Percentiles rank a stretch among this genome's conserved stretches.
These are phyloP conservation scores for Drosophila neotestacea DNA, from an alignment of 2,888 invertebrate species.

Conservation along the genomic window DNA sequence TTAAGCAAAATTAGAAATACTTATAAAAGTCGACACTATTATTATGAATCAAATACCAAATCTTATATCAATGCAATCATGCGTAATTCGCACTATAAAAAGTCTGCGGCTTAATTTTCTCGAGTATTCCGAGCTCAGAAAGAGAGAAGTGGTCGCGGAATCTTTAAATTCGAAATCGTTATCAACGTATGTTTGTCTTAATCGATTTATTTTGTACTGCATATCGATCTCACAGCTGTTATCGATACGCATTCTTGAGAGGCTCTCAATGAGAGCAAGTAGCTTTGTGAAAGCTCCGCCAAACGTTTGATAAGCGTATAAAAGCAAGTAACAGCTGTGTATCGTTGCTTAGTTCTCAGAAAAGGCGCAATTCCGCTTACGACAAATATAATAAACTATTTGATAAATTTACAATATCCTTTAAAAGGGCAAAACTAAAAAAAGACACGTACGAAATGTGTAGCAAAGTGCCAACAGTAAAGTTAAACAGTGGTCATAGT, in stretches of 20 bases:
- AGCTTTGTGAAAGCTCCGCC: conserved; percentile 28
- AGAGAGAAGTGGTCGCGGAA: not conserved
- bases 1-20: conserved; percentile 4
- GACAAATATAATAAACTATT: not conserved
- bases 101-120: conserved; percentile 4
- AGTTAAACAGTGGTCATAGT: conserved; percentile 87
- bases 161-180: not conserved
- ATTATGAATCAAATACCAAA: conserved; percentile 3
- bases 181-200: not conserved
- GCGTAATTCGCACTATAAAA: conserved; percentile 23
- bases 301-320: conserved; percentile 54
- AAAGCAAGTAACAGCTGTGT: conserved; percentile 65
- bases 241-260: not conserved
- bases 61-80: conserved; percentile 14
- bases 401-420: conserved; percentile 22
- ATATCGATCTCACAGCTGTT: conserved; percentile 41
- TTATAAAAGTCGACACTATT: not conserved
- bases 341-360: conserved; percentile 34
- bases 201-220: conserved; percentile 17
- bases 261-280: conserved; percentile 1
- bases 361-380: conserved; percentile 8
- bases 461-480: conserved; percentile 85
- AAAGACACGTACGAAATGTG: conserved; percentile 46
- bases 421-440: conserved; percentile 17
- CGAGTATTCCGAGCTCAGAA: conserved; percentile 11